Base-by-base conservation (phyloP, 1,140 invertebrate genomes). In the Trachelipus rathkii region DNA sequence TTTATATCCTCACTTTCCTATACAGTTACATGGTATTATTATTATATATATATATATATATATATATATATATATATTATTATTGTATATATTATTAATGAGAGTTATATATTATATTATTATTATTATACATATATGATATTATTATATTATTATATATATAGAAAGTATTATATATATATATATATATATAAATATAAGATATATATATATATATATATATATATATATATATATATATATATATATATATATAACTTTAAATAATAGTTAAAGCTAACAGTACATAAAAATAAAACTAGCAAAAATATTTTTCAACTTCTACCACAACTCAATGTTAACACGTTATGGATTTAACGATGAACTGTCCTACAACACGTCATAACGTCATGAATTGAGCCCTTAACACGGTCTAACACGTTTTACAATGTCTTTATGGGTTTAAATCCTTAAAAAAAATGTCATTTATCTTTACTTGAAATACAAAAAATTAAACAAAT, bases 11-110 rank as follows among this genome's bases (percentile, higher is more conserved):
- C n/a, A n/a, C n/a, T n/a, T n/a, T n/a, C n/a, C n/a, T n/a, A n/a
- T n/a, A n/a, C n/a, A n/a, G n/a, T n/a, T n/a, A n/a, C n/a, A n/a
- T n/a, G n/a, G n/a, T n/a, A n/a, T n/a, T 33, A 3, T 33, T 33
- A 6, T 1, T 60, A 60, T 60, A 60, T 60, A 60, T 60, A 60
- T 60, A 60, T 60, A 60, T 60, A 60, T 60, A 60, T 60, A 60
- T 60, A 60, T 60, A 60, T 60, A 60, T 60, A 60, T 60, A 60
- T 60, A 60, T 60, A 60, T 60, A 60, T n/a, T n/a, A n/a, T n/a
- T n/a, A n/a, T n/a, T n/a, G n/a, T n/a, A n/a, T n/a, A n/a, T n/a
- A n/a, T n/a, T n/a, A n/a, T n/a, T n/a, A n/a, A n/a, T n/a, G n/a
- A n/a, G n/a, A n/a, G n/a, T n/a, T n/a, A n/a, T n/a, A n/a, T n/a